phyloP scores from a whole-genome alignment of 2,888 invertebrate genomes.

The Drosophila pegasa region DNA sequence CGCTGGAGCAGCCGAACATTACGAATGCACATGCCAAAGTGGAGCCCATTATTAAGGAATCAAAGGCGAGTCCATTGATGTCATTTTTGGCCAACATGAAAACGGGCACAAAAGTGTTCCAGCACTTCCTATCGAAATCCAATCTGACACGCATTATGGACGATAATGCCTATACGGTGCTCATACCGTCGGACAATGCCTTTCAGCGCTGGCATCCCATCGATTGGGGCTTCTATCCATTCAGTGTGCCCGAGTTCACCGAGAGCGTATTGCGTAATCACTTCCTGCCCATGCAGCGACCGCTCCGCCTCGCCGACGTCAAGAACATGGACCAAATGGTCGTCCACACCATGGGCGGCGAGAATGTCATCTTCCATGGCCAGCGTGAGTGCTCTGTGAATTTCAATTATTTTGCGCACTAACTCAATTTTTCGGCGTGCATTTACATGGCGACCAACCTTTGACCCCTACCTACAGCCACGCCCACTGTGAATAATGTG shows the following conservation, averaged over 20 bases:
- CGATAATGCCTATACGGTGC: constrained; percentile 87
- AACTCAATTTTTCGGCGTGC: background rate
- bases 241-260: constrained; percentile 88
- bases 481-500: constrained; percentile 87
- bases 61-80: constrained; percentile 84
- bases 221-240: constrained; percentile 90
- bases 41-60: constrained; percentile 83
- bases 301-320: constrained; percentile 86
- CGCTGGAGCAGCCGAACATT: constrained; percentile 83
- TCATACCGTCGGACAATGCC: constrained; percentile 88
- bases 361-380: constrained; percentile 86
- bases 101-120: constrained; percentile 88
- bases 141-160: constrained; percentile 87
- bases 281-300: constrained; percentile 86
- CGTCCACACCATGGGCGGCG: constrained; percentile 87
- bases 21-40: constrained; percentile 83
- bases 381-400: constrained; percentile 86
- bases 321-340: constrained; percentile 86
- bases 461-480: constrained; percentile 82
- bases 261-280: constrained; percentile 88
- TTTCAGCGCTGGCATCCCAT: constrained; percentile 89
- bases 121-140: constrained; percentile 87
- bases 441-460: constrained; percentile 25
- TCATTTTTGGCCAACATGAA: constrained; percentile 87
- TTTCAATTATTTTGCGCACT: background rate